A percentile compares a stretch with the other conserved stretches of the same genome.
Evolutionary conservation across 2,113 vertebrate genomes (phyloP).

Genomic region (Bothrops jararaca): DNA sequence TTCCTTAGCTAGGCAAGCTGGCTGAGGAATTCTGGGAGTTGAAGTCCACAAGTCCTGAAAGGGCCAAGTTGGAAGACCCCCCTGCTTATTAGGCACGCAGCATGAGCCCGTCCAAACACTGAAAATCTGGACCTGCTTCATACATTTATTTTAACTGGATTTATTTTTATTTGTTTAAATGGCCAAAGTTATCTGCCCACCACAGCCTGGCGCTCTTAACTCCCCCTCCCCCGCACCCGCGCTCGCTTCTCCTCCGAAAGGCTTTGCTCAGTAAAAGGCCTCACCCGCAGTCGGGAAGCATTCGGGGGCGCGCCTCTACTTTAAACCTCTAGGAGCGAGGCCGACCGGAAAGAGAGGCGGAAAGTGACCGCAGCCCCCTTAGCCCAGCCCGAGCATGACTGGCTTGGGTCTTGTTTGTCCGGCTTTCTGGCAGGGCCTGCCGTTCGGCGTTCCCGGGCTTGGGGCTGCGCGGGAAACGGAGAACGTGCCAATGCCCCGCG

Average conservation of each 20-base stretch:
- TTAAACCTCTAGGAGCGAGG: background rate
- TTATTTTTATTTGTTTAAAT: too few relatives aligned
- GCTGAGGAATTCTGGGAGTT: too few relatives aligned
- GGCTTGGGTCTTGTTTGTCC: too few relatives aligned
- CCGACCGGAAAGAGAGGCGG: background rate
- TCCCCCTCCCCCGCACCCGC: too few relatives aligned
- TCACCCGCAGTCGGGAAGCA: background rate
- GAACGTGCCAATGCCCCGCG: slow-evolving; percentile 42
- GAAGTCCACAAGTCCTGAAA: too few relatives aligned
- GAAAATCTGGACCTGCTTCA: background rate
- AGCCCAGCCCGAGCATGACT: too few relatives aligned
- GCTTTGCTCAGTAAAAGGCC: too few relatives aligned
- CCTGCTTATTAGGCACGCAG: background rate
- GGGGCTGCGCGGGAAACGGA: too few relatives aligned
- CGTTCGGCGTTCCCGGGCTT: background rate
- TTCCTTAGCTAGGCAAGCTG: too few relatives aligned
- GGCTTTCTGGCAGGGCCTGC: background rate
- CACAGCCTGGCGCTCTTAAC: background rate
- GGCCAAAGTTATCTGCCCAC: background rate
- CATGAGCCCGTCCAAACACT: background rate
- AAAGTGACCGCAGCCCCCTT: background rate
- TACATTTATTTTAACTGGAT: background rate
- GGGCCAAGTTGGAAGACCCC: too few relatives aligned
- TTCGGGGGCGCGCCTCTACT: background rate
- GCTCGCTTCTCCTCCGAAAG: background rate